Conservation (phyloP, 2,888 invertebrate genomes). For the Apamea crenata region DNA sequence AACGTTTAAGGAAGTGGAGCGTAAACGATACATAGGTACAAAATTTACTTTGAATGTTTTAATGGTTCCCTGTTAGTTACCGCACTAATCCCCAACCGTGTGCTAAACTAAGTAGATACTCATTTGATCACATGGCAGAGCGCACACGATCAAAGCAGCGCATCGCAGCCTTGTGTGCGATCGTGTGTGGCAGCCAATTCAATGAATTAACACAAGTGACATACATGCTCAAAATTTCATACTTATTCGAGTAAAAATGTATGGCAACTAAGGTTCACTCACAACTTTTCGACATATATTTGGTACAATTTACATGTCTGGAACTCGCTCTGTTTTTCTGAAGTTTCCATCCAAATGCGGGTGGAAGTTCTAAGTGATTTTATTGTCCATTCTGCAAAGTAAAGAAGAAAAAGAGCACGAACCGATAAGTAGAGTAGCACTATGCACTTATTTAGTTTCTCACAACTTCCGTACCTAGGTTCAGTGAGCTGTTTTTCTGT, state of each 20-base stretch:
- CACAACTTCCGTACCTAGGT: conserved; percentile 31
- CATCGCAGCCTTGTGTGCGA: conserved; percentile 79
- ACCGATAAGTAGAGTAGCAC: conserved; percentile 37
- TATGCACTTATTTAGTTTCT: conserved; percentile 56
- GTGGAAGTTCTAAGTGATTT: conserved; percentile 51
- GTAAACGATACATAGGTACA: conserved; percentile 51
- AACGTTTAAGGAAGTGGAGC: conserved; percentile 43
- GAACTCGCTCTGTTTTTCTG: conserved; percentile 38
- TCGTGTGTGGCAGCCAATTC: conserved; percentile 83
- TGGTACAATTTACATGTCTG: conserved; percentile 50
- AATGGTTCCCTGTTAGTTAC: conserved; percentile 68
- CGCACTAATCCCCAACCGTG: conserved; percentile 71
- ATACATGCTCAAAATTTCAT: conserved; percentile 78
- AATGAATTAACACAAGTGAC: conserved; percentile 86
- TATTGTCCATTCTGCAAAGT: conserved; percentile 50
- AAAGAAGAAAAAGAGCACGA: conserved; percentile 43
- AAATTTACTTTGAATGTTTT: conserved; percentile 64
- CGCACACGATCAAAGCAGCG: conserved; percentile 87
- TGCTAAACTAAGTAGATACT: conserved; percentile 78
- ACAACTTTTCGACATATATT: conserved; percentile 25
- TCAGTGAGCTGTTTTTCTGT: conserved; percentile 26
- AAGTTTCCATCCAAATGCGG: conserved; percentile 45
- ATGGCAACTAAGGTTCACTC: conserved; percentile 44
- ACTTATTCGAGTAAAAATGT: conserved; percentile 63
- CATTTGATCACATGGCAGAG: conserved; percentile 86